Conservation (phyloP, 2,888 invertebrate species). For the Macaria notata region DNA sequence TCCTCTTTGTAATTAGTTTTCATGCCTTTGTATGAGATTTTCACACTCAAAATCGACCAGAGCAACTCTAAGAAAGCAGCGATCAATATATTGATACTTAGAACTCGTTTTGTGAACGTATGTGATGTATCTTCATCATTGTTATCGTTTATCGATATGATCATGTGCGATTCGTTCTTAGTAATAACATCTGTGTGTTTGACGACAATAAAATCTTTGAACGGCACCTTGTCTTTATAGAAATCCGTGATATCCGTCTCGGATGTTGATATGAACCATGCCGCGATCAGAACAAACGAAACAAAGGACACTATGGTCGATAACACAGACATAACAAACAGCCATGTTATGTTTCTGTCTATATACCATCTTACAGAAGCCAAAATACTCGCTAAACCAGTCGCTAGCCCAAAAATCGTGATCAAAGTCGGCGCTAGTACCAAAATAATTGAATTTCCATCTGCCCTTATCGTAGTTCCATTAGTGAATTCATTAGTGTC, state of each 20-base stretch:
- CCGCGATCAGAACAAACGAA: slow-evolving; percentile 65
- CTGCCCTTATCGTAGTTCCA: slow-evolving; percentile 13
- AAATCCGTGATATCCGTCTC: slow-evolving; percentile 64
- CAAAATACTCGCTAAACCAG: slow-evolving; percentile 79
- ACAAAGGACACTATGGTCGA: slow-evolving; percentile 77
- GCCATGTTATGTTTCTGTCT: slow-evolving; percentile 84
- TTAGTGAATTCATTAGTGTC: slow-evolving; percentile 17
- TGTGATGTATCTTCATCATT: slow-evolving; percentile 48
- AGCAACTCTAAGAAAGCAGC: slow-evolving; percentile 81
- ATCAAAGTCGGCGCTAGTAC: slow-evolving; percentile 77
- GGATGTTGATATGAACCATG: slow-evolving; percentile 65
- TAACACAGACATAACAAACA: slow-evolving; percentile 81
- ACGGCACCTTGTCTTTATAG: slow-evolving; percentile 68
- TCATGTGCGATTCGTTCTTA: slow-evolving; percentile 65
- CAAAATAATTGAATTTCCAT: slow-evolving; percentile 49
- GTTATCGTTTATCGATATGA: slow-evolving; percentile 54
- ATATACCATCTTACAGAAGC: slow-evolving; percentile 86
- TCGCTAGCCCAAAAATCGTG: slow-evolving; percentile 74
- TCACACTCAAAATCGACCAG: slow-evolving; percentile 83
- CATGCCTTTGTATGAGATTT: slow-evolving; percentile 84
- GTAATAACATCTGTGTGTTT: slow-evolving; percentile 62
- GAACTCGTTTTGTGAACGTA: slow-evolving; percentile 68
- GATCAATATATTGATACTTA: slow-evolving; percentile 83
- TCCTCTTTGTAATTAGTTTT: slow-evolving; percentile 82
- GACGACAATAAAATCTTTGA: slow-evolving; percentile 61